Base-by-base conservation (phyloP, 2,888 invertebrate species). In the Euproctis similis region DNA sequence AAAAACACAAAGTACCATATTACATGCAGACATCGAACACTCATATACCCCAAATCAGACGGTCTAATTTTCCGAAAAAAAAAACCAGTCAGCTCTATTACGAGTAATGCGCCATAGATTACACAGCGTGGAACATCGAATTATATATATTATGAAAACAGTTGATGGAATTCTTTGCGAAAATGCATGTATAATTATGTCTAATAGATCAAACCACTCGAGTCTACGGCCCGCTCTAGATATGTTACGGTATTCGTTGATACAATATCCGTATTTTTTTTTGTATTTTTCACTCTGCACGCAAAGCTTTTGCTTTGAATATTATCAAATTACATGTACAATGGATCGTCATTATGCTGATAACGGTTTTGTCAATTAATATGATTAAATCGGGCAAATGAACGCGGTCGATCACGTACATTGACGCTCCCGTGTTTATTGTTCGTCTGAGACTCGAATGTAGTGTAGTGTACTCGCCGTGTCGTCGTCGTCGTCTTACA, bases 341-440 rank as follows among this genome's bases (percentile, higher is more conserved):
- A 78, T 81, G 65, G 72, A 61, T 65, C 59, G 64, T 76, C 74
- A 74, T 77, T 77, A 74, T 61, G 55, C n/a, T 59, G 46, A 53
- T 81, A 82, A 81, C 82, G 81, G 81, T 80, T 65, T 55, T 70
- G 66, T 73, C 75, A 78, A 77, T 80, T 78, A 77, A 73, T 69
- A 59, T 74, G 68, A 73, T 77, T 72, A 74, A 72, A 77, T 69
- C 63, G 68, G 71, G 65, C 63, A 66, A 69, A 67, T 68, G 68
- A 35, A 59, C 48, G 60, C 65, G 64, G 56, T 56, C 66, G 66
- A 72, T 74, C 80, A 78, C 78, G 80, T 80, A 62, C 69, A 13
- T 12, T 34, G 25, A 31, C 45, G 38, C 36, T 52, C 45, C 49
- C 46, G 43, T 44, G 43, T 47, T 42, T 42, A 50, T 66, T 60